Base-by-base conservation (phyloP, 2,797 vertebrate genomes). In the Orestias chungarensis region DNA sequence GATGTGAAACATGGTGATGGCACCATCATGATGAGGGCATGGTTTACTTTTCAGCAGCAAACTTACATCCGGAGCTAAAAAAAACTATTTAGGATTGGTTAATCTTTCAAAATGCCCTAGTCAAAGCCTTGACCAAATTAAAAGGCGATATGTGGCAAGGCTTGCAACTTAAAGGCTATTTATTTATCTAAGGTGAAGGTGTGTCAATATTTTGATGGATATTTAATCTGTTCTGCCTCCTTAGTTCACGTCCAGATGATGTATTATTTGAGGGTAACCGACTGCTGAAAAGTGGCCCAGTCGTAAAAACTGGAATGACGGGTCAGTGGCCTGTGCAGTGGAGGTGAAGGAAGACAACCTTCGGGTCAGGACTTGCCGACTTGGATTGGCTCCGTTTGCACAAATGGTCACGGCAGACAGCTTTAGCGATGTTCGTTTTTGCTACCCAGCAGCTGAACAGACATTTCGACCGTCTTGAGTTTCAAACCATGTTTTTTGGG, bases 291-390 rank as follows among this genome's bases (percentile, higher is more conserved):
- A 83, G 77, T 72, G 85, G 74, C 50, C 14, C 38, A 64, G 91
- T 85, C 71, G 57, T 90, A 90, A 90, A 86, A 81, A 68, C 23
- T 75, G 80, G 87, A 91, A 92, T 87, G 84, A 77, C 25, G 86
- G 93, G 85, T 91, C 87, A 85, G 73, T 23, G 61, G 79, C 50
- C 79, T 74, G 67, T 70, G 70, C 18, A 70, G 64, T 12, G 35
- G 71, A 82, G 90, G 87, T 91, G 88, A 92, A 84, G 70, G 79
- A 83, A 75, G 80, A 73, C 68, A 46, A 84, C 87, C 81, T 52
- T 15, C 55, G 68, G 90, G 90, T 92, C 80, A 76, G 5, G 11
- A 54, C 14, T 40, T 31, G 80, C 44, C 73, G 82, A 77, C 67
- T 57, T 73, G 62, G 74, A 40, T 68, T 71, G 78, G 42, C 70